These are phyloP conservation scores for Phalacrocorax carbo DNA, from an alignment of 2,113 vertebrate genomes.

Conservation along the genomic window DNA sequence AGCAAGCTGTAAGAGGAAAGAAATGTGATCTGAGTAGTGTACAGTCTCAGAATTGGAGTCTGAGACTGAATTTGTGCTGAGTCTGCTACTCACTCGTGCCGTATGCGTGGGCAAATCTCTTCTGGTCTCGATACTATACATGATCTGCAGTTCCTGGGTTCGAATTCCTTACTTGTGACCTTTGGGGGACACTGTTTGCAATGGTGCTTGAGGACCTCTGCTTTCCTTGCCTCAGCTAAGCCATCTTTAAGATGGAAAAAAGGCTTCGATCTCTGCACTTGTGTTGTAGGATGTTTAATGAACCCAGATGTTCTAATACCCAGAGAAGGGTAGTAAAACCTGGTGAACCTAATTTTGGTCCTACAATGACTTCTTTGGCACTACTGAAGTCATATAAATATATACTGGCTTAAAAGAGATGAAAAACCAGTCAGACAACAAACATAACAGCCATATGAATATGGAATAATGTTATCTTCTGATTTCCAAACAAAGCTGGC, in stretches of 20 bases:
- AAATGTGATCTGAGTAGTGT: not conserved
- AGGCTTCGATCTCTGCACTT: not conserved
- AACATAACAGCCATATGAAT: not conserved
- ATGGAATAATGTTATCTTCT: not conserved
- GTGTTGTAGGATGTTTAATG: not conserved
- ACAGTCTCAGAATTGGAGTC: not conserved
- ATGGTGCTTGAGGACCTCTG: not conserved
- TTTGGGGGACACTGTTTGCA: not conserved
- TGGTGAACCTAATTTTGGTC: rapidly evolving
- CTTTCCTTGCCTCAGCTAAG: not conserved
- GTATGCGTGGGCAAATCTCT: not conserved
- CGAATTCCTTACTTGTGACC: not conserved
- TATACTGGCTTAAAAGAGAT: not conserved
- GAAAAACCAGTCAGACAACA: not conserved
- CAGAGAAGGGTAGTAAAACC: not conserved
- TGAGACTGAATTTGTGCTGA: not conserved
- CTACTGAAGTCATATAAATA: not conserved
- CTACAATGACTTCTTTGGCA: not conserved
- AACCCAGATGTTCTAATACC: not conserved
- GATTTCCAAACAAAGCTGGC: not conserved
- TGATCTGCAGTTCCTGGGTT: not conserved
- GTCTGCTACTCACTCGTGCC: not conserved
- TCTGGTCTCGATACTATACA: not conserved
- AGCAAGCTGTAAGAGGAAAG: not conserved
- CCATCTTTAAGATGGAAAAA: not conserved